Conservation (phyloP, 2,113 vertebrate genomes). For the Phyllostomus hastatus region DNA sequence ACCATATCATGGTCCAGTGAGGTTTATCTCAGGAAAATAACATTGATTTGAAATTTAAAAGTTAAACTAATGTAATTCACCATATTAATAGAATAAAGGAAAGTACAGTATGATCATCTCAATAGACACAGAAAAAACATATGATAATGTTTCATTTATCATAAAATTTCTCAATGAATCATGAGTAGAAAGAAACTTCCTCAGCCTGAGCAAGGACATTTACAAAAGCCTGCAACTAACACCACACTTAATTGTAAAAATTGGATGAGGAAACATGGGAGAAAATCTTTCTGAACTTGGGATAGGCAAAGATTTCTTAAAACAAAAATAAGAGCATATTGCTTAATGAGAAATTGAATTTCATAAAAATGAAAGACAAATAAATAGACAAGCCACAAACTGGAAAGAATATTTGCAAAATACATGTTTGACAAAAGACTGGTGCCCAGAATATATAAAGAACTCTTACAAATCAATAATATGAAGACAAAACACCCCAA, state of each 20-base stretch:
- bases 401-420: conserved; percentile 23
- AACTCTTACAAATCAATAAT: neutral
- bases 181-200: neutral
- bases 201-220: neutral
- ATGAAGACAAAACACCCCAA: neutral
- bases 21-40: conserved; percentile 18
- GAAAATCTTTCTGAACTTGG: neutral
- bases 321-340: neutral
- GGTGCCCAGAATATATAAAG: neutral
- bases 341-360: neutral
- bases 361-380: neutral
- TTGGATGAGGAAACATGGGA: neutral
- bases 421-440: neutral
- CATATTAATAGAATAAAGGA: conserved; percentile 15
- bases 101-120: neutral
- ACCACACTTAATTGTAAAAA: neutral
- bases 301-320: conserved; percentile 21
- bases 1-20: neutral
- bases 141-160: neutral
- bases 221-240: neutral
- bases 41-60: conserved; percentile 40
- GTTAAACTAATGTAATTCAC: neutral
- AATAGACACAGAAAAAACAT: neutral
- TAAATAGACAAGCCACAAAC: neutral
- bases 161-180: conserved; percentile 2